These are phyloP conservation scores for Australoheros facetus DNA, from an alignment of 2,797 vertebrate species.

Conservation along the genomic window DNA sequence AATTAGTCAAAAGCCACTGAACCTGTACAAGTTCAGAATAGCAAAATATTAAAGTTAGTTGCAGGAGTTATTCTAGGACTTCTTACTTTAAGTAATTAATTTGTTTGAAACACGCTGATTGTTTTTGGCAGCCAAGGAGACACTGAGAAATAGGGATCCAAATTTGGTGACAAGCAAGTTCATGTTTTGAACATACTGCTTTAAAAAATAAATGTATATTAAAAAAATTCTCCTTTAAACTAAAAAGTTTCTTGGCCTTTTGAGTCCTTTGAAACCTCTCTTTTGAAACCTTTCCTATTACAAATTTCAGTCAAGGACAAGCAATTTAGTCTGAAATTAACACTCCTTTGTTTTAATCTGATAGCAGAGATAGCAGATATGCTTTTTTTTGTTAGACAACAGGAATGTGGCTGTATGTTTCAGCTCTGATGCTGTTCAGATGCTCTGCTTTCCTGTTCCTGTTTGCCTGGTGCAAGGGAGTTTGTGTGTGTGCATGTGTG, in stretches of 20 bases:
- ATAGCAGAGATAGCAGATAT: background rate
- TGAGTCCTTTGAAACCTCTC: background rate
- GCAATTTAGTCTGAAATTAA: slow-evolving; percentile 7
- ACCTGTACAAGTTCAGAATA: background rate
- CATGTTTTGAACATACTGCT: background rate
- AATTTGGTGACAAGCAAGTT: background rate
- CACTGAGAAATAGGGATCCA: background rate
- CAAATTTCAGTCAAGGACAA: slow-evolving; percentile 19
- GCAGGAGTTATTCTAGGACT: background rate
- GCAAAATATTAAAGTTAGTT: background rate
- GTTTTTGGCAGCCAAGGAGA: background rate
- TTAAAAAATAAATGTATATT: background rate
- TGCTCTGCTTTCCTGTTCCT: slow-evolving; percentile 68
- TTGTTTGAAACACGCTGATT: background rate
- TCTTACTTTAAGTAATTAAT: background rate
- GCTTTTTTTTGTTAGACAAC: slow-evolving; percentile 31
- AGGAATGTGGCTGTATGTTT: slow-evolving; percentile 55
- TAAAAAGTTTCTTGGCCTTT: background rate
- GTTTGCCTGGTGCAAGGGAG: slow-evolving; percentile 57
- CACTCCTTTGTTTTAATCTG: slow-evolving; percentile 16
- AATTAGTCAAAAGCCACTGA: background rate
- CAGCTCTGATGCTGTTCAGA: slow-evolving; percentile 62
- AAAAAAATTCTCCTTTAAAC: background rate
- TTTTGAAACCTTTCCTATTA: background rate
- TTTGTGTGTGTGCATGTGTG: slow-evolving; percentile 14